These are phyloP conservation scores for Lithobius niger DNA, from an alignment of 1,140 invertebrate genomes.

Conservation along the genomic window DNA sequence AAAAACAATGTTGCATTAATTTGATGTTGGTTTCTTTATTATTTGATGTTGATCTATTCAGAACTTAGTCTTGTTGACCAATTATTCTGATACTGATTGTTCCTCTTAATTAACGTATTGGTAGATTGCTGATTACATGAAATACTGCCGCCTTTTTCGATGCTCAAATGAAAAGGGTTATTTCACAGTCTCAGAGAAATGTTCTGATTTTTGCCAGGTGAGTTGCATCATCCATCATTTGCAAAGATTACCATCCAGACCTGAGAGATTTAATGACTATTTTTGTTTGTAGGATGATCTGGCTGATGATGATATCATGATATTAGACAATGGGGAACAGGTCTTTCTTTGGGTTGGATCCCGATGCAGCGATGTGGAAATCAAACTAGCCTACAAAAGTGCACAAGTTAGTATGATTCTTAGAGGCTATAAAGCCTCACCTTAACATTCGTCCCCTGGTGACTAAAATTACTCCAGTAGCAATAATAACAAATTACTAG, in stretches of 20 bases:
- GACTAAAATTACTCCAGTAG: neutral
- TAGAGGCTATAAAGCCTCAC: slow-evolving; percentile 5
- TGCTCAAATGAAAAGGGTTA: slow-evolving; percentile 99
- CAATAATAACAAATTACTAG: neutral
- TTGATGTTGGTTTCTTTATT: no score
- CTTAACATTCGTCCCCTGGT: neutral
- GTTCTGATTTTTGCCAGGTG: slow-evolving; percentile 98
- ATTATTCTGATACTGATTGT: no score
- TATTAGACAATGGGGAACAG: slow-evolving; percentile 94
- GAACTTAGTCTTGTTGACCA: no score
- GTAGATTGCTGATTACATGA: slow-evolving; percentile 78
- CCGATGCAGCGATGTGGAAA: slow-evolving; percentile 94
- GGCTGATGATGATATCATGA: slow-evolving; percentile 99
- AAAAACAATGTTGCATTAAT: no score
- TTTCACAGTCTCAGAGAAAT: slow-evolving; percentile 98
- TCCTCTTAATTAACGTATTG: no score
- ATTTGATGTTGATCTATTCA: no score
- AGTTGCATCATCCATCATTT: slow-evolving; percentile 9
- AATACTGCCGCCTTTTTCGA: slow-evolving; percentile 85
- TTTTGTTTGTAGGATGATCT: slow-evolving; percentile 68
- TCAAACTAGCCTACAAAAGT: slow-evolving; percentile 96
- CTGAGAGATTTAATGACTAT: neutral
- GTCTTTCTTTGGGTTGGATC: slow-evolving; percentile 97
- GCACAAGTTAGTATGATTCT: slow-evolving; percentile 55
- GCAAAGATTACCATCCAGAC: neutral